A percentile compares a stretch with the other conserved stretches of the same genome.
phyloP scores from a whole-genome alignment of 2,888 invertebrate species.

The Pilophorus perplexus region DNA sequence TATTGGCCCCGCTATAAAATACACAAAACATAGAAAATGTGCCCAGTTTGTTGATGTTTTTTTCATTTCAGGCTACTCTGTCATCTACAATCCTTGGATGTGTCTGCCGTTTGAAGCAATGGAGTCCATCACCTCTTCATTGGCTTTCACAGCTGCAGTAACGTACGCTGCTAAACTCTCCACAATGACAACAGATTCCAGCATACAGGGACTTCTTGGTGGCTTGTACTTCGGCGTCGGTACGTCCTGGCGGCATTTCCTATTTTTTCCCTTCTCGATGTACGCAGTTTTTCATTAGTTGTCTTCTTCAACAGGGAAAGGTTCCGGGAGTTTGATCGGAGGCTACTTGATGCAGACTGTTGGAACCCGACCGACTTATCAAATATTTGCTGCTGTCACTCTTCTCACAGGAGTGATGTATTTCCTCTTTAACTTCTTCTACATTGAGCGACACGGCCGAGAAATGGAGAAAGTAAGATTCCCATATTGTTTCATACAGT shows the following conservation, averaged over 20 bases:
- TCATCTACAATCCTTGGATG: slow-evolving; percentile 73
- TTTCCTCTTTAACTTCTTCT: slow-evolving; percentile 63
- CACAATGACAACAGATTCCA: slow-evolving; percentile 70
- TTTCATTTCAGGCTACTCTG: slow-evolving; percentile 61
- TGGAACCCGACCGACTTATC: slow-evolving; percentile 70
- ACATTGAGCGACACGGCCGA: slow-evolving; percentile 44
- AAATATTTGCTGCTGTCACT: slow-evolving; percentile 64
- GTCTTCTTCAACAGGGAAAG: too few relatives aligned
- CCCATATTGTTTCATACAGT: too few relatives aligned
- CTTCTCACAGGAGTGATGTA: slow-evolving; percentile 66
- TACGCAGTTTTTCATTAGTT: too few relatives aligned
- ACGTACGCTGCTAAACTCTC: slow-evolving; percentile 74
- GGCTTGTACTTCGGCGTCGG: slow-evolving; percentile 78
- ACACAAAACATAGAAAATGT: too few relatives aligned
- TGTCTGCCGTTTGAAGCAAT: slow-evolving; percentile 73
- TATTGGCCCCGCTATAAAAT: too few relatives aligned
- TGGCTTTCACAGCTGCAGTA: slow-evolving; percentile 73
- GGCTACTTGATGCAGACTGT: slow-evolving; percentile 71
- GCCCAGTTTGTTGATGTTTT: background rate
- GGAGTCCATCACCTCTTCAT: slow-evolving; percentile 71
- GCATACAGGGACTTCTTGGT: slow-evolving; percentile 73
- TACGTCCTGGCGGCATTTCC: too few relatives aligned
- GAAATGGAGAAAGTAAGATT: slow-evolving; percentile 20
- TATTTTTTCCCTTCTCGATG: too few relatives aligned
- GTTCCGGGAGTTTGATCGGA: slow-evolving; percentile 71